Base-by-base conservation (phyloP, 2,888 invertebrate species). In the Mechanitis mazaeus region DNA sequence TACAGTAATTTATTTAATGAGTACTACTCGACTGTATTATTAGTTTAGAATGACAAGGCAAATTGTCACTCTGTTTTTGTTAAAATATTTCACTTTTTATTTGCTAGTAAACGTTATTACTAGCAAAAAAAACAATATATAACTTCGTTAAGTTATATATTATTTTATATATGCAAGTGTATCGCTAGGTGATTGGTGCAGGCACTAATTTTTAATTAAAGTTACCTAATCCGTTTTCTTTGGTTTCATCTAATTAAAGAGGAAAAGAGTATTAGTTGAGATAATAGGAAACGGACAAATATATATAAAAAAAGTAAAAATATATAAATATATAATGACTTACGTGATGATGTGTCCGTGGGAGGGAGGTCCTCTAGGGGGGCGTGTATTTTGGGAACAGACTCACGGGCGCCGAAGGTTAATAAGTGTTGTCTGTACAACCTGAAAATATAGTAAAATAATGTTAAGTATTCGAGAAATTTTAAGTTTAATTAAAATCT, bases 361-460 rank as follows among this genome's bases (percentile, higher is more conserved):
- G 81, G 78, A 0, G 85, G 85, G 0, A 82, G 62, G 4, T 88
- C 87, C 12, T 88, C 89, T 0, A 80, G 66, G 0, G 87, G 89
- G 0, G 85, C 77, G 68, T 85, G 85, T 45, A 87, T 83, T 64
- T 87, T 87, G 0, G 90, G 87, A 3, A 77, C 81, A 0, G 90
- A 91, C 77, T 89, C 92, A 59, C 88, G 84, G 38, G 87, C 91
- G 46, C 94, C 94, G 74, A 93, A 94, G 0, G 93, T 94, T 12
- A 94, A 81, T 56, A 94, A 82, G 77, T 96, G 95, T 76, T 96
- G 96, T 7, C 95, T 90, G 77, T 95, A 95, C 56, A 95, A 87
- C 61, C 91, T 91, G 75, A 2, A 68, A 71, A 20, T 20, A 20
- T 20, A 20, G 20, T 20, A 20, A 20, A 20, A 20, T 20, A 20